Percentiles rank a stretch among this genome's conserved stretches.
Evolutionary conservation across 2,888 invertebrate genomes (phyloP).

Genomic region (Gymnosoma rotundatum): DNA sequence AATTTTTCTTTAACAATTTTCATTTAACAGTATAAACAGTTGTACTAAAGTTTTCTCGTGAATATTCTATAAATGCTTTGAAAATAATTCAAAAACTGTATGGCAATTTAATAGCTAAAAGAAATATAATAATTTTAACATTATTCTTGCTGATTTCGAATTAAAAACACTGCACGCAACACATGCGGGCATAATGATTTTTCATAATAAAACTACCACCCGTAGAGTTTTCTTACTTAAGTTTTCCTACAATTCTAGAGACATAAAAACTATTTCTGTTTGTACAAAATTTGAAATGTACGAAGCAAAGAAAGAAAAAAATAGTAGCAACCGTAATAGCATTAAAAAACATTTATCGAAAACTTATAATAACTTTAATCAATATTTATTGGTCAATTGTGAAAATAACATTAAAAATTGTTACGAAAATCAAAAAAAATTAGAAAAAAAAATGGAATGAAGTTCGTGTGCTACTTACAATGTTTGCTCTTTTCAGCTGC

Average conservation of each 20-base stretch:
- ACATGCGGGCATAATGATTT: background rate
- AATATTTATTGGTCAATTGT: conserved; percentile 66
- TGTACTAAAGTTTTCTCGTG: too few species aligned
- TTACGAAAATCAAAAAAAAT: background rate
- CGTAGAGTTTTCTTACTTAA: conserved; percentile 29
- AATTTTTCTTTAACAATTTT: too few species aligned
- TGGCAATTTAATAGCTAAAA: too few species aligned
- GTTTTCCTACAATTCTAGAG: background rate
- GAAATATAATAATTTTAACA: too few species aligned
- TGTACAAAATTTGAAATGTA: background rate
- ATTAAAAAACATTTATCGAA: background rate
- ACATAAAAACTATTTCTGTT: background rate
- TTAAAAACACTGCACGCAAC: background rate
- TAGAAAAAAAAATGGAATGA: background rate
- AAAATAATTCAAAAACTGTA: too few species aligned
- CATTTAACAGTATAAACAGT: too few species aligned
- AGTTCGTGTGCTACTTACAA: conserved; percentile 78
- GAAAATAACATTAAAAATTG: conserved; percentile 26
- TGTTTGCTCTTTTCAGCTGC: conserved; percentile 82
- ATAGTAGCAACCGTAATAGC: background rate
- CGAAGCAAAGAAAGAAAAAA: background rate
- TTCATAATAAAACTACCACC: conserved; percentile 23
- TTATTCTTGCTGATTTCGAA: too few species aligned
- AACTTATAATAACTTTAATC: conserved; percentile 64
- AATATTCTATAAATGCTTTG: too few species aligned